Evolutionary conservation across 2,113 vertebrate genomes (phyloP).

Genomic region (Lates calcarifer): DNA sequence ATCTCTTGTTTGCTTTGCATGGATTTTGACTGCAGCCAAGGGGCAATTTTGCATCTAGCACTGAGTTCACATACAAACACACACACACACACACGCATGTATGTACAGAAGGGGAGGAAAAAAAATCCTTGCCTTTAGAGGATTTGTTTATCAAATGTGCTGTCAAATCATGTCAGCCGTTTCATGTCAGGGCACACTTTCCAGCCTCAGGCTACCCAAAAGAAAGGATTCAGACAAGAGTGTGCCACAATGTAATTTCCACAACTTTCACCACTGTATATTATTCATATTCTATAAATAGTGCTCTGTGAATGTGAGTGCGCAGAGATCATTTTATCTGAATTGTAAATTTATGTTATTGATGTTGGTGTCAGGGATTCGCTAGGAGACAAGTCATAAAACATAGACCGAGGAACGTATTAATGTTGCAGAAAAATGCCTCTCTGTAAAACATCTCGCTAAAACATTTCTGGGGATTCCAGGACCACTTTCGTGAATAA

Average conservation of each 20-base stretch:
- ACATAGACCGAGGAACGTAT: conserved; percentile 56
- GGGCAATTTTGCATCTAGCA: conserved; percentile 81
- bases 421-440: conserved; percentile 70
- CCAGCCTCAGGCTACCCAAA: conserved; percentile 66
- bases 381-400: conserved; percentile 60
- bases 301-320: conserved; percentile 15
- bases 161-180: conserved; percentile 82
- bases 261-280: conserved; percentile 61
- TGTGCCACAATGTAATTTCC: conserved; percentile 62
- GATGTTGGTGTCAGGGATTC: conserved; percentile 58
- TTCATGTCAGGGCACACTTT: conserved; percentile 75
- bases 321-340: conserved; percentile 61
- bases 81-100: conserved; percentile 45
- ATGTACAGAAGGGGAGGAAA: conserved; percentile 19
- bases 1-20: conserved; percentile 83
- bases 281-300: conserved; percentile 70
- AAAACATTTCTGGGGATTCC: conserved; percentile 75
- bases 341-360: conserved; percentile 72
- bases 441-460: conserved; percentile 70
- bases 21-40: conserved; percentile 82
- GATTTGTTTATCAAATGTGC: conserved; percentile 84
- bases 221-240: conserved; percentile 62
- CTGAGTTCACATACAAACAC: conserved; percentile 61
- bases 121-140: conserved; percentile 71
- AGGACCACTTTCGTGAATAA: conserved; percentile 73